Conservation (phyloP, 2,797 vertebrate genomes). For the Rhinichthys osculus region DNA sequence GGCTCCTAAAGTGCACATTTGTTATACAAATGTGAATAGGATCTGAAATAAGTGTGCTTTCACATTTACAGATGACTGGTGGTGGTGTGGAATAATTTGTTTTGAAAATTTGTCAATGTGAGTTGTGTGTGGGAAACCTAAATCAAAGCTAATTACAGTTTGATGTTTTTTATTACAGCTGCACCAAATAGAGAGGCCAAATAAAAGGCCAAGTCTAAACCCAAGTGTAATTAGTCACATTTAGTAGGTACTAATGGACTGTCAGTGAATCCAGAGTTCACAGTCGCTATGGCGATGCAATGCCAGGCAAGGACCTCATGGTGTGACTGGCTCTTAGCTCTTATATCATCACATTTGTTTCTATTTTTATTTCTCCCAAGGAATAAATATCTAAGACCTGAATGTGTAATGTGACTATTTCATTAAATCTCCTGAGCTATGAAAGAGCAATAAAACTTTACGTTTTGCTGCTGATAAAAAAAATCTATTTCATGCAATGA, state of each 20-base stretch:
- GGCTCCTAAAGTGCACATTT: slow-evolving; percentile 16
- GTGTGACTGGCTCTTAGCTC: slow-evolving; percentile 5
- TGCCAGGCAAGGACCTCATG: neutral
- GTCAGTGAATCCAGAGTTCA: slow-evolving; percentile 34
- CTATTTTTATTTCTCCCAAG: neutral
- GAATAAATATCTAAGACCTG: neutral
- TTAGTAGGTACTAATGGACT: slow-evolving; percentile 37
- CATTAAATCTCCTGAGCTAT: slow-evolving; percentile 9
- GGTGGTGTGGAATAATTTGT: slow-evolving; percentile 9
- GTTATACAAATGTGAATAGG: slow-evolving; percentile 3
- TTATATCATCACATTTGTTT: neutral
- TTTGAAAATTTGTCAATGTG: slow-evolving; percentile 16
- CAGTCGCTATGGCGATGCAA: slow-evolving; percentile 6
- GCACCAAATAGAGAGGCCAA: slow-evolving; percentile 3
- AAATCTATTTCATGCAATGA: neutral
- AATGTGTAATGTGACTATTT: neutral
- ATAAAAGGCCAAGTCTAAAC: slow-evolving; percentile 24
- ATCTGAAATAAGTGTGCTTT: slow-evolving; percentile 6
- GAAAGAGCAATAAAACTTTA: neutral
- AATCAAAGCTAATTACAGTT: slow-evolving; percentile 29
- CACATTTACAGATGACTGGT: neutral
- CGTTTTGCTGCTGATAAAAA: neutral
- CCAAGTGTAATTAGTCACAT: slow-evolving; percentile 40
- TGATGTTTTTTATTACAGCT: slow-evolving; percentile 39
- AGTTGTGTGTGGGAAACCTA: slow-evolving; percentile 8